phyloP scores from a whole-genome alignment of 1,140 invertebrate species.

The Polyergus mexicanus region DNA sequence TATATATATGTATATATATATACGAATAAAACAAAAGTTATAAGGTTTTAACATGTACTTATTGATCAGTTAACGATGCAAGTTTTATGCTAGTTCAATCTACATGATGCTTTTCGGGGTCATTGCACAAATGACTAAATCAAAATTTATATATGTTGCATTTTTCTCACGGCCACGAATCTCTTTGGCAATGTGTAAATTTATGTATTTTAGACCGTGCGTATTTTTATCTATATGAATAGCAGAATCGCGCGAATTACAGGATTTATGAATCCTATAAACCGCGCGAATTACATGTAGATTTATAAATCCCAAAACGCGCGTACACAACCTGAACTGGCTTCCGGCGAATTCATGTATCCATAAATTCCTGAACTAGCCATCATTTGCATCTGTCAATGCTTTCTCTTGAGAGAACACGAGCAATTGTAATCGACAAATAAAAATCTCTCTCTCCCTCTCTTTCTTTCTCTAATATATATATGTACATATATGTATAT shows the following conservation, averaged over 20 bases:
- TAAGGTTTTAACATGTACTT: background rate
- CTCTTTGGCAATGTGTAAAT: constrained; percentile 6
- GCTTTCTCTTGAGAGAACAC: constrained; percentile 52
- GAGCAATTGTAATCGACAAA: constrained; percentile 54
- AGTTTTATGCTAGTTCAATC: background rate
- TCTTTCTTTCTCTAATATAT: background rate
- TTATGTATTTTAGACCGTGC: constrained; percentile 22
- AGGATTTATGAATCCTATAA: constrained; percentile 20
- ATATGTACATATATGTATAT: too few relatives aligned
- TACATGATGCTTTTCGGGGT: background rate
- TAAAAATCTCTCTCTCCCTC: constrained; percentile 19
- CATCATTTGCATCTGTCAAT: constrained; percentile 20
- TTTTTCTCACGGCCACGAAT: constrained; percentile 32
- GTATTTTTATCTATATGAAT: background rate
- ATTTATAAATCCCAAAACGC: constrained; percentile 49
- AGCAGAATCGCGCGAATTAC: background rate
- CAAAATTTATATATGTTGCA: background rate
- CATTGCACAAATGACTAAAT: background rate
- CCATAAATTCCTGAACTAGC: constrained; percentile 41
- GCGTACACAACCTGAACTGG: constrained; percentile 4
- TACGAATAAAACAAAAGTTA: background rate
- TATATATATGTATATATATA: background rate
- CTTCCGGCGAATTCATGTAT: constrained; percentile 53
- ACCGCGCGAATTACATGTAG: constrained; percentile 43
- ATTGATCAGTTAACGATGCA: background rate